These are phyloP conservation scores for Xenus cinereus DNA, from an alignment of 2,113 vertebrate species.

Conservation along the genomic window DNA sequence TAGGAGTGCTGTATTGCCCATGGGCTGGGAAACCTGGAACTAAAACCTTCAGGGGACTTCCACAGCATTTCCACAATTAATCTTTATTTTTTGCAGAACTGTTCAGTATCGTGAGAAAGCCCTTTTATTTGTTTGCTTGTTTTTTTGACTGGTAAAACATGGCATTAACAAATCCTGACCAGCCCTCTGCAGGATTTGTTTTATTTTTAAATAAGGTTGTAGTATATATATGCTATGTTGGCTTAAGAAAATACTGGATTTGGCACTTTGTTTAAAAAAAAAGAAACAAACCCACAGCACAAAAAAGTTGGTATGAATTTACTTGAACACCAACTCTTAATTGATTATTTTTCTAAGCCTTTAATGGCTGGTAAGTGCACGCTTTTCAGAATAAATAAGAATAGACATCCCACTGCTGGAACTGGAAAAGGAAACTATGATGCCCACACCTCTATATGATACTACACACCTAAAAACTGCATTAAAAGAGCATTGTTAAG, in stretches of 20 bases:
- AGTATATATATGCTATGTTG: background rate
- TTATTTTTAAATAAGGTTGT: background rate
- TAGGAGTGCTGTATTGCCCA: rapidly evolving
- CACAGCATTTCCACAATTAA: background rate
- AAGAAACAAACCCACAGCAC: background rate
- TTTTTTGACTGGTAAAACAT: background rate
- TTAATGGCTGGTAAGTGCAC: background rate
- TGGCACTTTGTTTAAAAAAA: background rate
- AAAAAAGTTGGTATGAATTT: background rate
- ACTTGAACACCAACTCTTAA: background rate
- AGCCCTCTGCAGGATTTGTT: background rate
- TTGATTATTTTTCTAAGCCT: background rate
- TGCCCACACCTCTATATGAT: background rate
- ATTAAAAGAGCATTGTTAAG: background rate
- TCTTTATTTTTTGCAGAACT: background rate
- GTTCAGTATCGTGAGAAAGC: background rate
- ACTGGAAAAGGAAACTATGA: background rate
- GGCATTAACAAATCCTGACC: background rate
- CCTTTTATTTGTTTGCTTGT: background rate
- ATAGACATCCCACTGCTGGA: background rate
- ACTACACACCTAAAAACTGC: background rate
- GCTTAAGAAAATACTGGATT: background rate
- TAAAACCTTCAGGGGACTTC: background rate
- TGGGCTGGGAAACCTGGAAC: background rate
- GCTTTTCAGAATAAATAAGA: background rate